Evolutionary conservation across 2,113 vertebrate genomes (phyloP).

Genomic region (Mungos mungo): DNA sequence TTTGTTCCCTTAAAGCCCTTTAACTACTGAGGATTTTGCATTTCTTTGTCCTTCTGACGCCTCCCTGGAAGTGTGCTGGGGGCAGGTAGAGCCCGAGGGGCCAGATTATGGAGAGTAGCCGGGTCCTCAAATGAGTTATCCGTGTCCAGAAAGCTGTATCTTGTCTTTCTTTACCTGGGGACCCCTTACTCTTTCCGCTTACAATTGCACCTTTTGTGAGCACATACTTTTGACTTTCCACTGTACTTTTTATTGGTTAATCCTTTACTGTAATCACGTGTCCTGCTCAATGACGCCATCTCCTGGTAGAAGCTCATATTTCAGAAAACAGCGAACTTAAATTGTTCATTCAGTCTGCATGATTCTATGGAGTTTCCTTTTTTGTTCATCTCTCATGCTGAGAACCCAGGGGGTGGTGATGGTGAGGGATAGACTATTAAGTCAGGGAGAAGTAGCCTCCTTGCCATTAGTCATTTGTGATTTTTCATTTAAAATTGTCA

Average conservation of each 20-base stretch:
- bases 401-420: not conserved
- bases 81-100: too few species aligned
- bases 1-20: too few species aligned
- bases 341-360: accelerated
- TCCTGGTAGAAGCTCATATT: not conserved
- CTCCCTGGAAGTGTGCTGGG: too few species aligned
- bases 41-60: too few species aligned
- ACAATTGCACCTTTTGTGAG: not conserved
- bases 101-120: too few species aligned
- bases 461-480: not conserved
- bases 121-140: too few species aligned
- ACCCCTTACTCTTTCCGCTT: too few species aligned
- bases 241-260: not conserved
- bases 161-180: too few species aligned
- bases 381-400: not conserved
- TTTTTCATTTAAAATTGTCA: not conserved
- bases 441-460: not conserved
- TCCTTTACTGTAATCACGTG: not conserved
- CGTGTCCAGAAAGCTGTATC: too few species aligned
- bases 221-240: not conserved
- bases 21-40: too few species aligned
- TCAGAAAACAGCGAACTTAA: not conserved
- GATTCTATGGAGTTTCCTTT: not conserved
- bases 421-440: too few species aligned
- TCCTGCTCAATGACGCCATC: not conserved